Percentiles rank a stretch among this genome's conserved stretches.
phyloP scores from a whole-genome alignment of 2,888 invertebrate genomes.

The Rhogogaster chlorosoma region DNA sequence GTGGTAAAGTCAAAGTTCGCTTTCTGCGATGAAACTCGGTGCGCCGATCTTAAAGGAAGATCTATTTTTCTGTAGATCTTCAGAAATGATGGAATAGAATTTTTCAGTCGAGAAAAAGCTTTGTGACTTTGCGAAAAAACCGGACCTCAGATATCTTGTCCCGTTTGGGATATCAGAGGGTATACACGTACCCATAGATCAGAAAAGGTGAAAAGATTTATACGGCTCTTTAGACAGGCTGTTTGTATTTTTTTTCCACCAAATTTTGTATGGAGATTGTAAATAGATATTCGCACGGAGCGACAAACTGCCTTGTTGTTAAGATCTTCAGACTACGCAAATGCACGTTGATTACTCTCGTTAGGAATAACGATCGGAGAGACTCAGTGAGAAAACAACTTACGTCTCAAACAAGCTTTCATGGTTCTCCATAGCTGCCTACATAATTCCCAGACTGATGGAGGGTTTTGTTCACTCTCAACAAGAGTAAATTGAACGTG shows the following conservation, averaged over 20 bases:
- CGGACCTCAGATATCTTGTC: not conserved
- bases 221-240: not conserved
- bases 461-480: not conserved
- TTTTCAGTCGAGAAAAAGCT: not conserved
- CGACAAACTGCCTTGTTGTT: not conserved
- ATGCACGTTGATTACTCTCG: constrained; percentile 29
- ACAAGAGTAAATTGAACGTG: not conserved
- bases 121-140: not conserved
- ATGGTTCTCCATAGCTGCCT: not conserved
- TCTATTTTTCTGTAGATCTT: not conserved
- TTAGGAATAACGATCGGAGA: not conserved
- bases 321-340: not conserved
- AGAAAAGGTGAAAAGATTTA: not conserved
- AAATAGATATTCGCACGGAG: not conserved
- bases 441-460: not conserved
- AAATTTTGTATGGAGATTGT: not conserved
- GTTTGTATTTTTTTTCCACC: not conserved
- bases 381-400: constrained; percentile 18
- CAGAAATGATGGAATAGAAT: not conserved
- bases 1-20: not conserved
- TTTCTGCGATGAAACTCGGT: not conserved
- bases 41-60: not conserved
- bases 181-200: too few species aligned
- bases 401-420: not conserved
- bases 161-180: not conserved